Percentiles rank a stretch among this genome's conserved stretches.
Evolutionary conservation across 2,113 vertebrate species (phyloP).

Genomic region (Salvelinus sp.): DNA sequence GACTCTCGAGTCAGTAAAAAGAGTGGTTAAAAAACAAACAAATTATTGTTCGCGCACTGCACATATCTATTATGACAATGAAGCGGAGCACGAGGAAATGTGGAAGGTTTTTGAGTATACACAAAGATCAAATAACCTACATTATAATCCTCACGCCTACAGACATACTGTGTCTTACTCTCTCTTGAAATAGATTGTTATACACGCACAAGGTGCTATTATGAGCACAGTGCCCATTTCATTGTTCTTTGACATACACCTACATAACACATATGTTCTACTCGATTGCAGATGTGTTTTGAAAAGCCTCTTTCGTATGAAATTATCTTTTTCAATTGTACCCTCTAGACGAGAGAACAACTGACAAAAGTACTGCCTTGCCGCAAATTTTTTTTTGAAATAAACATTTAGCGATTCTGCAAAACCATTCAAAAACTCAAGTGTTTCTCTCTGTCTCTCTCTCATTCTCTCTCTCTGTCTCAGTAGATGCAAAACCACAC

Average conservation of each 20-base stretch:
- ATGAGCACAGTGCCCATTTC: slow-evolving; percentile 33
- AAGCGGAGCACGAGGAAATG: too few relatives aligned
- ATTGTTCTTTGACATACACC: slow-evolving; percentile 38
- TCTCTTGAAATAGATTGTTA: neutral
- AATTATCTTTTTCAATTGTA: slow-evolving; percentile 71
- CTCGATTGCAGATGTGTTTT: slow-evolving; percentile 58
- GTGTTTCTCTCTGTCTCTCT: slow-evolving; percentile 22
- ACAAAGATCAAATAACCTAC: neutral
- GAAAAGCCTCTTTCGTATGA: slow-evolving; percentile 60
- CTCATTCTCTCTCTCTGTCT: slow-evolving; percentile 14
- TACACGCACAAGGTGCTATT: slow-evolving; percentile 21
- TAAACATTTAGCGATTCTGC: slow-evolving; percentile 34
- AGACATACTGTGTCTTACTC: neutral
- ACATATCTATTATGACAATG: neutral
- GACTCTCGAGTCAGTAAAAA: too few relatives aligned
- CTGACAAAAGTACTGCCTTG: slow-evolving; percentile 44
- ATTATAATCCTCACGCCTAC: neutral
- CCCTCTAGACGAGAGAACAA: slow-evolving; percentile 61
- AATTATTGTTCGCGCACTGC: too few relatives aligned
- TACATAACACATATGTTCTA: slow-evolving; percentile 53
- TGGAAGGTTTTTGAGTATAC: too few relatives aligned
- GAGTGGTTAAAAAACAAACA: too few relatives aligned
- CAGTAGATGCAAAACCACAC: slow-evolving; percentile 55
- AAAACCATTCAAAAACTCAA: slow-evolving; percentile 52
- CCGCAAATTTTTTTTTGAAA: neutral